Conservation (phyloP, 2,113 vertebrate genomes). For the Bostrychus sinensis region DNA sequence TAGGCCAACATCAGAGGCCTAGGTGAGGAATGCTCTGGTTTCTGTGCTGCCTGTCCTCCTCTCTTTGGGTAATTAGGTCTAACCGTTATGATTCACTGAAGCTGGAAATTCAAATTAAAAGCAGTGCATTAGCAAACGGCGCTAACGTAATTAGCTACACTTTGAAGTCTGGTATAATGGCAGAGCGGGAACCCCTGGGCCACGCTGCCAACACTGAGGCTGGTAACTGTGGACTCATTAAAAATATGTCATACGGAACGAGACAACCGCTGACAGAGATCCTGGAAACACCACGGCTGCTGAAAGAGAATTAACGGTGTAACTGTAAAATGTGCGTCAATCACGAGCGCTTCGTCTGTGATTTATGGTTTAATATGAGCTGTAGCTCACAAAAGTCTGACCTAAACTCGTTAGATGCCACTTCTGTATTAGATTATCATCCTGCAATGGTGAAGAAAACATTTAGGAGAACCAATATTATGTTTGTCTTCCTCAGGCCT, state of each 20-base stretch:
- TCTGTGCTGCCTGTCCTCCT: slow-evolving; percentile 25
- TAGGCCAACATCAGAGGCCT: slow-evolving; percentile 4
- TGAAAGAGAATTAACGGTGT: neutral
- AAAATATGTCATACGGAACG: slow-evolving; percentile 44
- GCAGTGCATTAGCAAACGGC: slow-evolving; percentile 53
- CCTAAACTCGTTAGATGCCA: neutral
- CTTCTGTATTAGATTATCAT: neutral
- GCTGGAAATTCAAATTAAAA: slow-evolving; percentile 64
- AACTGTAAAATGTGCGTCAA: neutral
- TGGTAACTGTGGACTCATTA: slow-evolving; percentile 48
- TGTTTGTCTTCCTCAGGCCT: no score
- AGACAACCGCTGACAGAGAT: slow-evolving; percentile 17
- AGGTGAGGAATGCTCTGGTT: slow-evolving; percentile 2
- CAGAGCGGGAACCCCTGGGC: slow-evolving; percentile 41
- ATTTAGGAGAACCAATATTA: no score
- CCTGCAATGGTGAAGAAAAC: slow-evolving; percentile 1
- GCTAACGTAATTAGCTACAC: slow-evolving; percentile 59
- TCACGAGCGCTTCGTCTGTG: neutral
- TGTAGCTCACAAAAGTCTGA: neutral
- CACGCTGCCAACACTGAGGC: slow-evolving; percentile 26
- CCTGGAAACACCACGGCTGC: slow-evolving; percentile 8
- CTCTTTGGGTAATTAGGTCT: slow-evolving; percentile 47
- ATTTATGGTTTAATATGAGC: neutral
- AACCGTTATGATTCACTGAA: slow-evolving; percentile 58
- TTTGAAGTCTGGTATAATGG: slow-evolving; percentile 50